Base-by-base conservation (phyloP, 2,113 vertebrate species). In the Erinaceus europaeus region DNA sequence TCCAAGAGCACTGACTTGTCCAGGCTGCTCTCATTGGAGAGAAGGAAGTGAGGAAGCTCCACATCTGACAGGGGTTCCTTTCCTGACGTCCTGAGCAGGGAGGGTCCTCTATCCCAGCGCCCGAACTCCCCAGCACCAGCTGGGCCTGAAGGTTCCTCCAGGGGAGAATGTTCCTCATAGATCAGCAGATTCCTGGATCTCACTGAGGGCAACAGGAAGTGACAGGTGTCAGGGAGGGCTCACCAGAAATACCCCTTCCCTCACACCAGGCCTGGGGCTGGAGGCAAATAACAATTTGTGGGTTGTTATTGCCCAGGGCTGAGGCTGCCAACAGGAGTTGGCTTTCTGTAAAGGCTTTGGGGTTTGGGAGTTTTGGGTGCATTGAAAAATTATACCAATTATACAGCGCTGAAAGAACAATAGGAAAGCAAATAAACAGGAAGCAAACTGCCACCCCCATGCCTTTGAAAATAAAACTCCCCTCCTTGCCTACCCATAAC, bases 131-230 rank as follows among this genome's bases (percentile, higher is more conserved):
- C 98, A 0, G 98, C 96, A 5, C 98, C 97, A 3, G 98, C 94
- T 0, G 98, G 95, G 88, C 97, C 95, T 29, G 98, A 97, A 0
- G 97, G 94, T 73, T 99, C 98, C 40, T 99, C 98, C 94, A 97
- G 77, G 0, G 96, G 95, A 38, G 96, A 95, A 38, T 96, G 96
- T 27, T 98, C 99, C 44, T 99, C 98, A 10, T 98, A 98, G 76
- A 98, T 98, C 38, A 99, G 95, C 87, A 99, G 97, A 96, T 94
- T 99, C 86, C 99, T 98, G 74, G 99, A 99, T 89, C 98, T 98
- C 84, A 99, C 99, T 99, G 80, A n/a, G 48, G 13, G 75, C 9
- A 84, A 55, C 95, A 64, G 85, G 65, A 90, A 76, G 82, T 46
- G 57, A 40, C n/a, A 84, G 46, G 27, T 34, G 15, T 93, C 12